Conservation (phyloP, 2,797 vertebrate genomes). For the Pteropus rufus region DNA sequence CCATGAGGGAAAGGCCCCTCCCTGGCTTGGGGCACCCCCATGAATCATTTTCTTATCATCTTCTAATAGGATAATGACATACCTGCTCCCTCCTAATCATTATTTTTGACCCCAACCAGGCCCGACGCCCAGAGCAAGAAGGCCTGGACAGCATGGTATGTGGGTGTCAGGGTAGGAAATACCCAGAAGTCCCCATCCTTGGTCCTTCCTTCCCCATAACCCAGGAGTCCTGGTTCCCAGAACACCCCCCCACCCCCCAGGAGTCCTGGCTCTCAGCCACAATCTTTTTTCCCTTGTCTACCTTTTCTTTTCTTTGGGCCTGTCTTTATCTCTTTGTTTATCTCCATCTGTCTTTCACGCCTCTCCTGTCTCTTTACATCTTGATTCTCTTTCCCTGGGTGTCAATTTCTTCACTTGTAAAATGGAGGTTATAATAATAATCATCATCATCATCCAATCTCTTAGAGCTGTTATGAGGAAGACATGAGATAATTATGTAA, state of each 20-base stretch:
- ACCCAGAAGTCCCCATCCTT: neutral
- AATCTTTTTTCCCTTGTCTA: neutral
- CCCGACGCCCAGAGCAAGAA: neutral
- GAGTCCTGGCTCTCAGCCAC: neutral
- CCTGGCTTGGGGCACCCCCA: neutral
- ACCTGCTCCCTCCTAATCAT: slow-evolving; percentile 42
- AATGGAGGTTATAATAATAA: slow-evolving; percentile 46
- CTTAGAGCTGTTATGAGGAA: slow-evolving; percentile 16
- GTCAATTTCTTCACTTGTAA: slow-evolving; percentile 66
- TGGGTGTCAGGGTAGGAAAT: neutral
- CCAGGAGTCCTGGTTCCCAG: neutral
- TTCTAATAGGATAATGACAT: slow-evolving; percentile 48
- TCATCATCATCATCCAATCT: neutral
- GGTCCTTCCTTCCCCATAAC: neutral
- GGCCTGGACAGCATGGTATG: neutral
- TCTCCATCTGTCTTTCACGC: neutral
- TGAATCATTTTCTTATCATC: slow-evolving; percentile 61
- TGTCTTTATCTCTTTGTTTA: neutral
- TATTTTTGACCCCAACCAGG: slow-evolving; percentile 28
- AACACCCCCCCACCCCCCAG: rapidly evolving
- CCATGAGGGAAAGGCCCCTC: neutral
- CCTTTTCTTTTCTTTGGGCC: neutral
- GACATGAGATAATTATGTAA: slow-evolving; percentile 16
- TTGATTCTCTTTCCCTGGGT: slow-evolving; percentile 30
- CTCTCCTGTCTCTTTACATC: neutral